phyloP scores from a whole-genome alignment of 2,797 vertebrate species.

The Scyliorhinus canicula region DNA sequence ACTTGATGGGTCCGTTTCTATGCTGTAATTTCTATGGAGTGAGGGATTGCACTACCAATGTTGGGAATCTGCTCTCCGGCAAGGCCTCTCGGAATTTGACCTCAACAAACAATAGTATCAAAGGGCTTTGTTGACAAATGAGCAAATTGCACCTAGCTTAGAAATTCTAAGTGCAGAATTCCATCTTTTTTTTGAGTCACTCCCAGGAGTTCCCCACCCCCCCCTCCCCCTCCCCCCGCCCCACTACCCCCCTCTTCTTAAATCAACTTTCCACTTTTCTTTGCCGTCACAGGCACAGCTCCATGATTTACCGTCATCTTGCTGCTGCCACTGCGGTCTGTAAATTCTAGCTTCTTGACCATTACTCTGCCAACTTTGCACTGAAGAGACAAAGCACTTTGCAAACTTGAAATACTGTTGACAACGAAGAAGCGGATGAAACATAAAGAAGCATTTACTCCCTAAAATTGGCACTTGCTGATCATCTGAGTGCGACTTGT shows the following conservation, averaged over 20 bases:
- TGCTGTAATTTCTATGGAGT: neutral
- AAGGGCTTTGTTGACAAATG: neutral
- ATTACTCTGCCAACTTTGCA: neutral
- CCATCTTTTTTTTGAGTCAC: neutral
- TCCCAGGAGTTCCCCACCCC: neutral
- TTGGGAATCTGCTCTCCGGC: neutral
- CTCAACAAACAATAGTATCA: neutral
- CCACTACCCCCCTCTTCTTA: no score
- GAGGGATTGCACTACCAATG: neutral
- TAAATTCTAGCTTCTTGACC: neutral
- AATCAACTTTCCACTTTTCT: neutral
- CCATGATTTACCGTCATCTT: neutral
- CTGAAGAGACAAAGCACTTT: neutral
- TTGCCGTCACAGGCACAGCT: neutral
- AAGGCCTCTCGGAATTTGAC: neutral
- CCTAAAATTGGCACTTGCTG: neutral
- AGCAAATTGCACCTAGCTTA: neutral
- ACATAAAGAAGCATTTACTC: neutral
- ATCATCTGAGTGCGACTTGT: neutral
- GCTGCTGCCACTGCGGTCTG: neutral
- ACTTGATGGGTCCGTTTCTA: neutral
- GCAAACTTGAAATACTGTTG: neutral
- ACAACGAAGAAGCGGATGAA: neutral
- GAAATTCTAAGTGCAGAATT: neutral
- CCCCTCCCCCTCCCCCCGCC: no score